A percentile compares a stretch with the other conserved stretches of the same genome.
phyloP scores from a whole-genome alignment of 35 echinoderm and acorn worm genomes.

The Apostichopus californicus region DNA sequence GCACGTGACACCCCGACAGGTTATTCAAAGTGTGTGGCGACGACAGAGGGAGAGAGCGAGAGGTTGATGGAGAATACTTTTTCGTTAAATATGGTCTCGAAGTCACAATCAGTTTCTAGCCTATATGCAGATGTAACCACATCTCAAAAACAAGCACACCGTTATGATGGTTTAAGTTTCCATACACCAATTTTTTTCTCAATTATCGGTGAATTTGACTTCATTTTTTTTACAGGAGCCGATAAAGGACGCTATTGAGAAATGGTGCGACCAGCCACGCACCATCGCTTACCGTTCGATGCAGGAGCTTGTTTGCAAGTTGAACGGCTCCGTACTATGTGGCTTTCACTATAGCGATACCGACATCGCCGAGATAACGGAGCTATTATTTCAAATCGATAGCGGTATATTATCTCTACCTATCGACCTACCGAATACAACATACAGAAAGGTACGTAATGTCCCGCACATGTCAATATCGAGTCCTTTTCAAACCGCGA shows the following conservation, averaged over 20 bases:
- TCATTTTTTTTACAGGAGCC: conserved; percentile 54
- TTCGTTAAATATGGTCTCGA: too few relatives aligned
- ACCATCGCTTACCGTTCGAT: conserved; percentile 26
- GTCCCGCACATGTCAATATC: too few relatives aligned
- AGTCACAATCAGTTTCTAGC: too few relatives aligned
- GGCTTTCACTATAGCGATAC: conserved; percentile 81
- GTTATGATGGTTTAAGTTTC: not conserved
- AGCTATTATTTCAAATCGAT: conserved; percentile 59
- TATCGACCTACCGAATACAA: conserved; percentile 60
- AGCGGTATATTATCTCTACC: conserved; percentile 75
- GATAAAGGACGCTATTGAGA: conserved; percentile 51
- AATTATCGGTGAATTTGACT: not conserved
- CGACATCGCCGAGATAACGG: conserved; percentile 56
- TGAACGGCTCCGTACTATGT: conserved; percentile 73
- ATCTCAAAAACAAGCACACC: too few relatives aligned
- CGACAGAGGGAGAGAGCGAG: too few relatives aligned
- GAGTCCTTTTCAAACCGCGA: too few relatives aligned
- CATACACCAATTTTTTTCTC: not conserved
- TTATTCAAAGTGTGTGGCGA: too few relatives aligned
- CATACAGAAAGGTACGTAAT: not conserved
- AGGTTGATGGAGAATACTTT: too few relatives aligned
- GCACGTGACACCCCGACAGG: too few relatives aligned
- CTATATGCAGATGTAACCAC: too few relatives aligned
- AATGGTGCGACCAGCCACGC: conserved; percentile 56
- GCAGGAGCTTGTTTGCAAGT: conserved; percentile 66